Conservation (phyloP, 53 echinoderm and acorn worm species). For the Luidia sarsii region DNA sequence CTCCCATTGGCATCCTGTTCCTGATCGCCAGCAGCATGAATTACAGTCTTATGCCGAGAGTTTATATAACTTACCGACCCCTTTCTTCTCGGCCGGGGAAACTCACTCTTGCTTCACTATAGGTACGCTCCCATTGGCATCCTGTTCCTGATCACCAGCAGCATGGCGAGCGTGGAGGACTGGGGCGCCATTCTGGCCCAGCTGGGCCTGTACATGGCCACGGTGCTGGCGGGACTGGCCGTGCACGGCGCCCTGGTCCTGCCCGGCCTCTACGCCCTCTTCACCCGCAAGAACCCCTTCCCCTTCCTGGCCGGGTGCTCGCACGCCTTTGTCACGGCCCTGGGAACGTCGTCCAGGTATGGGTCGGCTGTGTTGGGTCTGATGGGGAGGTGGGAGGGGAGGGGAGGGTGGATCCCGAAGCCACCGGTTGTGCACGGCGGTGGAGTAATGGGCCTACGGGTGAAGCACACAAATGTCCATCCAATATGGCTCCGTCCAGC, state of each 20-base stretch:
- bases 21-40: conserved; percentile 90
- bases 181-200: conserved; percentile 76
- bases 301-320: conserved; percentile 64
- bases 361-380: neutral
- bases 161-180: conserved; percentile 85
- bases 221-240: conserved; percentile 82
- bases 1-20: conserved; percentile 97
- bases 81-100: no score
- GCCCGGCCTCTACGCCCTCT: conserved; percentile 72
- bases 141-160: conserved; percentile 88
- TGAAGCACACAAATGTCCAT: no score
- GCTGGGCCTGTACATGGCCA: conserved; percentile 92
- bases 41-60: no score
- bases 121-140: conserved; percentile 99
- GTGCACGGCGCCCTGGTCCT: conserved; percentile 87
- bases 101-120: no score
- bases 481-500: no score
- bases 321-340: conserved; percentile 90
- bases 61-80: no score
- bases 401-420: no score
- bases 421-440: no score
- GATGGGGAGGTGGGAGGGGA: neutral
- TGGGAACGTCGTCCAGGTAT: conserved; percentile 98
- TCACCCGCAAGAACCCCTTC: conserved; percentile 83
- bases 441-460: no score